Conservation (phyloP, 2,113 vertebrate species). For the Chionodraco myersi region DNA sequence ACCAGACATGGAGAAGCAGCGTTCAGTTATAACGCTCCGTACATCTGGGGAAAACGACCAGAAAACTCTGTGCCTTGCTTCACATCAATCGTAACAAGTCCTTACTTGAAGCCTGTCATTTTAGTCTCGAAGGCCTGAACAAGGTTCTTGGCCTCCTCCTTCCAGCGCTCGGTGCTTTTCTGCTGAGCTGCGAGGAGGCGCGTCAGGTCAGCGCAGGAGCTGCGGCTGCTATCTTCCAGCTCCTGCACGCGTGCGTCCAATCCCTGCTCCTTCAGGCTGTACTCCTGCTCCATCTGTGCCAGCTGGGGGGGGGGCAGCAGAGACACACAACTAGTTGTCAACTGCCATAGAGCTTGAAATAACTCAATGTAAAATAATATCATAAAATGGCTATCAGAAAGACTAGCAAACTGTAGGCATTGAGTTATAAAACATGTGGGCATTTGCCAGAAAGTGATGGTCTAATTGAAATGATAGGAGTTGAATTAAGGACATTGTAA, state of each 20-base stretch:
- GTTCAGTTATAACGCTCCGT: no score
- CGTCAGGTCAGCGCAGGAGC: conserved; percentile 85
- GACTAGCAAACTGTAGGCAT: no score
- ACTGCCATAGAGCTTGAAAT: no score
- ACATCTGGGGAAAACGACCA: no score
- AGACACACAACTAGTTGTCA: no score
- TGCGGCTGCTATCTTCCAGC: conserved; percentile 89
- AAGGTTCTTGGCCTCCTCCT: conserved; percentile 89
- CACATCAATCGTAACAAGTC: neutral
- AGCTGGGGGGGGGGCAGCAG: conserved; percentile 78
- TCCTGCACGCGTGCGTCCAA: conserved; percentile 88
- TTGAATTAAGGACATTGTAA: neutral
- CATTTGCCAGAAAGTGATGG: no score
- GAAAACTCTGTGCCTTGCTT: no score
- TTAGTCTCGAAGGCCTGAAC: conserved; percentile 86
- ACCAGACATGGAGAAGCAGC: no score
- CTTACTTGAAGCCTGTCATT: conserved; percentile 88
- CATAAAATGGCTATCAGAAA: no score
- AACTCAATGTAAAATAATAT: no score
- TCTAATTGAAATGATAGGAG: neutral
- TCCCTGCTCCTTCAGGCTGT: conserved; percentile 87
- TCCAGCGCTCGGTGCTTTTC: conserved; percentile 89
- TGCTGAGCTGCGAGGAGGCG: conserved; percentile 89
- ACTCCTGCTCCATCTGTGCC: conserved; percentile 90
- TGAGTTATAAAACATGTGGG: no score